Evolutionary conservation across 2,888 invertebrate genomes (phyloP), one percentile per base, ranked within the genome.

Genomic region (Pterostichus madidus): DNA sequence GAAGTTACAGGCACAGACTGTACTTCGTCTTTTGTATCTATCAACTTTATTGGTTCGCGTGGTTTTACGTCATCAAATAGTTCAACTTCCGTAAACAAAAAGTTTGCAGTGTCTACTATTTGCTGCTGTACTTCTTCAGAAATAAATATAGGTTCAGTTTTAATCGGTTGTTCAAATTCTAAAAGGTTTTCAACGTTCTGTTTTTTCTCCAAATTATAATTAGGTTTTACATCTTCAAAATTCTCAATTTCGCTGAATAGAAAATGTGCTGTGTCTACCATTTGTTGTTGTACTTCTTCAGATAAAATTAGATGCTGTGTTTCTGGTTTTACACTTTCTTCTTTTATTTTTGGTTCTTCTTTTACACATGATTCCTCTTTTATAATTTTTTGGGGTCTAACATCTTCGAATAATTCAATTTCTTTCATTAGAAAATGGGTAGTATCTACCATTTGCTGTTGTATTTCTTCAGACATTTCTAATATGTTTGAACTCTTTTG

Each of bases 371-470:
- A 7, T 56, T 35, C 77, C 15, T 56, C 68, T 77, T 31, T 56
- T 76, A 53, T 83, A 83, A 53, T 46, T 77, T 83, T 84, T 83
- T 64, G 71, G 17, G 84, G 81, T 78, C 85, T 85, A 15, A 87
- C 87, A 84, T 88, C 89, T 76, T 89, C 86, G 77, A 87, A 88
- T 52, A 86, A 84, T 64, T 86, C 84, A 71, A 87, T 84, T 87
- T 89, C 89, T 59, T 86, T 85, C 78, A 83, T 85, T 73, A 88
- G 82, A 83, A 88, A 88, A 73, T 86, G 85, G 5, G 85, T 83
- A 0, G 87, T 85, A 32, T 87, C 86, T 6, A 86, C 87, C 85
- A 88, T 88, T 35, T 86, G 82, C 84, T 85, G 84, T 15, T 87
- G 84, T 13, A 85, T 86, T 49, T 86, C 84, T 80, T 87, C 85